Evolutionary conservation across 2,797 vertebrate species (phyloP).

Genomic region (Podargus strigoides): DNA sequence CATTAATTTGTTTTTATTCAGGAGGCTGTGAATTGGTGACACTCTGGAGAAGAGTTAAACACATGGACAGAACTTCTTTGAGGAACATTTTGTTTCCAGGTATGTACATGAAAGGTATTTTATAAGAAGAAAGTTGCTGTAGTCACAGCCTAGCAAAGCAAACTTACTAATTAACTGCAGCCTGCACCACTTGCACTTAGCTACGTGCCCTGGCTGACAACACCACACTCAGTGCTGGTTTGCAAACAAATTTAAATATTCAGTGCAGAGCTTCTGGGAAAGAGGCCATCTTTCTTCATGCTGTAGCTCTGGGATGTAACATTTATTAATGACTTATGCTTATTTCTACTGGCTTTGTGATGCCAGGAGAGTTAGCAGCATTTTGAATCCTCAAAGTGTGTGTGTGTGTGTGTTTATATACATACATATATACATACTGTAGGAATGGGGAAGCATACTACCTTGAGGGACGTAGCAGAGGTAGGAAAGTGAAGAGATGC

Average conservation of each 20-base stretch:
- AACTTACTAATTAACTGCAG: slow-evolving; percentile 58
- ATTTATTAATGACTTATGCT: slow-evolving; percentile 49
- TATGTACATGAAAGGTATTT: slow-evolving; percentile 27
- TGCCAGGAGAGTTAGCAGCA: background rate
- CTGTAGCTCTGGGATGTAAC: slow-evolving; percentile 46
- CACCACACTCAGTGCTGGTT: background rate
- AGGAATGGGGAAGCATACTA: background rate
- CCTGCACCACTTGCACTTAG: slow-evolving; percentile 41
- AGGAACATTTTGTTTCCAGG: slow-evolving; percentile 3
- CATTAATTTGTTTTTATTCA: background rate
- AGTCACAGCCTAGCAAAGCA: slow-evolving; percentile 28
- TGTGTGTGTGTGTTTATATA: background rate
- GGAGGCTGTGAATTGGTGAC: background rate
- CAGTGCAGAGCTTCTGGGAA: slow-evolving; percentile 51
- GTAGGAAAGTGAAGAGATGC: background rate
- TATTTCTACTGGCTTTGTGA: slow-evolving; percentile 7
- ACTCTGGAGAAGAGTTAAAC: background rate
- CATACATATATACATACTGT: background rate
- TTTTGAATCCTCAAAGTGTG: background rate
- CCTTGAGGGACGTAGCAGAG: background rate
- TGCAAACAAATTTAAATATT: slow-evolving; percentile 64
- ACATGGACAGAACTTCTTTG: background rate
- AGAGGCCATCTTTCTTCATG: slow-evolving; percentile 49
- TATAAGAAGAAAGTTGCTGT: slow-evolving; percentile 7
- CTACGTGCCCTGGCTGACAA: slow-evolving; percentile 52